Conservation (phyloP, 2,113 vertebrate species). For the Chaenogobius annularis region DNA sequence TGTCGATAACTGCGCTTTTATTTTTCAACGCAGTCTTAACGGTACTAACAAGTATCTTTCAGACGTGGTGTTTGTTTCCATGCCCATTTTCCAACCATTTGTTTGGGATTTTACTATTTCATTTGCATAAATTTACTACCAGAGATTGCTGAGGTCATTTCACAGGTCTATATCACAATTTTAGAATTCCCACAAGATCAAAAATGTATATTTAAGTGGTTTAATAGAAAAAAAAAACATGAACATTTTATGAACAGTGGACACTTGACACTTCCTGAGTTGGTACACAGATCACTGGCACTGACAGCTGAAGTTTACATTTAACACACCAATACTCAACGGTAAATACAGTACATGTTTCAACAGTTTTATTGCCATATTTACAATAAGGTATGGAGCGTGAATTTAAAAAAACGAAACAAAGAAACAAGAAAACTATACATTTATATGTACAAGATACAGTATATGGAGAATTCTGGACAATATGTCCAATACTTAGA, state of each 20-base stretch:
- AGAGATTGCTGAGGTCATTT: too few species aligned
- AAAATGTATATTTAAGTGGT: conserved; percentile 57
- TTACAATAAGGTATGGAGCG: conserved; percentile 65
- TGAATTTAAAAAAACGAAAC: conserved; percentile 34
- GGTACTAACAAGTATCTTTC: too few species aligned
- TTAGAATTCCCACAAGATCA: not conserved
- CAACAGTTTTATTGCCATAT: conserved; percentile 56
- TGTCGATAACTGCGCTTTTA: not conserved
- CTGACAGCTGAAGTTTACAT: conserved; percentile 35
- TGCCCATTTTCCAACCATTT: too few species aligned
- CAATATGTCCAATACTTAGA: conserved; percentile 79
- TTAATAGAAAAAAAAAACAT: conserved; percentile 71
- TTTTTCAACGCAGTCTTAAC: not conserved
- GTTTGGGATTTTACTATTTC: too few species aligned
- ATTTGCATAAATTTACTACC: too few species aligned
- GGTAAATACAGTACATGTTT: conserved; percentile 59
- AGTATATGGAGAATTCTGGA: conserved; percentile 66
- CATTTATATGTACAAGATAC: conserved; percentile 54
- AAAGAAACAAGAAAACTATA: conserved; percentile 39
- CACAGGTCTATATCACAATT: not conserved
- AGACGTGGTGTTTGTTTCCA: too few species aligned
- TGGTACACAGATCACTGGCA: conserved; percentile 68
- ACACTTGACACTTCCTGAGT: conserved; percentile 74
- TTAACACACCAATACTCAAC: conserved; percentile 49
- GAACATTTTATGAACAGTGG: conserved; percentile 65